Base-by-base conservation (phyloP, 2,797 vertebrate genomes). In the Dipus sagitta region DNA sequence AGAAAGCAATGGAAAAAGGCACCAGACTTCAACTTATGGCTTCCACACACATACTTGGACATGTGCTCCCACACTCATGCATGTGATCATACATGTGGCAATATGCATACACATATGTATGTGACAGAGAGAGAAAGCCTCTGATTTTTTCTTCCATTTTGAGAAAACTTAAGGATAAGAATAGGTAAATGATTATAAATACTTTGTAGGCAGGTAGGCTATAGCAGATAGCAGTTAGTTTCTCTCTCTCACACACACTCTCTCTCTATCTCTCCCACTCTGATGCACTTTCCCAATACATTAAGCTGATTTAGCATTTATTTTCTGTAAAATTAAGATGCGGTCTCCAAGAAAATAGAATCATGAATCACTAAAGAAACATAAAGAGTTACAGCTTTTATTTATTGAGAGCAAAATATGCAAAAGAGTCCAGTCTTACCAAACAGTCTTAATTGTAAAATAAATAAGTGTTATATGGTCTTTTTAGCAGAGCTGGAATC, bases 391-490 rank as follows among this genome's bases (percentile, higher is more conserved):
- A 84, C 32, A 93, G 54, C 32, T 88, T 74, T 70, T 58, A 72
- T 91, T 84, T 86, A 62, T 52, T 80, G 21, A 79, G 80, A 93
- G 81, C n/a, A 89, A 93, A 77, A 68, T 76, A 92, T n/a, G 28
- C n/a, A 79, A 77, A 70, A 89, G 32, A 68, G 6, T 82, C 6
- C 18, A 47, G 32, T 68, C 54, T 71, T 77, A 54, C 80, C 47
- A 93, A 84, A 38, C 6, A 81, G 12, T 5, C 18, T 68, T 93
- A 71, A 82, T 26, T 88, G 60, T 90, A 42, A 72, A 88, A 3
- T 38, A 79, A 91, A 85, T 81, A 23, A 54, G 42, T 38, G 15
- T 8, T 26, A 4, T 9, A 4, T 2, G 10, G 5, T 67, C n/a
- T 1, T 32, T 85, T 67, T 30, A 60, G 14, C 74, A 47, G 54